Base-by-base conservation (phyloP, 1,140 invertebrate genomes). In the Drosophila suzukii region DNA sequence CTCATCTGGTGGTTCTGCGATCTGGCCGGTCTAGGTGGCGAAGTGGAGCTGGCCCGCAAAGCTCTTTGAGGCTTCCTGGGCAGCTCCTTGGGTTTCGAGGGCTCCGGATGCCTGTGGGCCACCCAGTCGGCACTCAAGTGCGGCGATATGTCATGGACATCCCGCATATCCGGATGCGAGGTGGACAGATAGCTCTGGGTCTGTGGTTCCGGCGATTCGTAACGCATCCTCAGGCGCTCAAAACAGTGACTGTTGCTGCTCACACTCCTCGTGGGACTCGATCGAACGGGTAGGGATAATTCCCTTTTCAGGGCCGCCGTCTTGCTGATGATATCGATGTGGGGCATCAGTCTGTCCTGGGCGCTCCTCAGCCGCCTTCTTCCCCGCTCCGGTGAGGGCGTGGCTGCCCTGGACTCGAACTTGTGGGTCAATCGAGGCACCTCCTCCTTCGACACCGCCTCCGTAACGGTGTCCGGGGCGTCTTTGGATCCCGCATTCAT, bases 321-420 rank as follows among this genome's bases (percentile, higher is more conserved):
- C 92, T 97, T 97, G 81, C 96, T 97, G 72, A 97, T 97, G 2
- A 97, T 95, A 84, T 98, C 97, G 38, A 97, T 97, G 81, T 96
- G 96, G 0, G 97, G 97, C 96, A 97, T 97, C 49, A 95, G 95
- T 5, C 96, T 93, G 81, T 97, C 95, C 43, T 95, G 95, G 30
- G 93, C 94, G 54, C 93, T 93, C 30, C 94, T 92, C 7, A 93
- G 89, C 4, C 94, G 91, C 12, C 93, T 93, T 30, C 94, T 88
- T 6, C 93, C 93, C 20, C 93, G 90, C 6, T 78, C 79, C 13
- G 68, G 61, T 79, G 90, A 7, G 74, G 63, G 74, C 4, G 76
- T 82, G 39, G 60, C 63, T 4, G 56, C 78, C 3, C 82, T 70
- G 27, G 73, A 73, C 60, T 96, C 95, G 78, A 95, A 95, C 67